A percentile compares a stretch with the other conserved stretches of the same genome.
These are phyloP conservation scores for Epiblema foenella DNA, from an alignment of 2,888 invertebrate species.

Conservation along the genomic window DNA sequence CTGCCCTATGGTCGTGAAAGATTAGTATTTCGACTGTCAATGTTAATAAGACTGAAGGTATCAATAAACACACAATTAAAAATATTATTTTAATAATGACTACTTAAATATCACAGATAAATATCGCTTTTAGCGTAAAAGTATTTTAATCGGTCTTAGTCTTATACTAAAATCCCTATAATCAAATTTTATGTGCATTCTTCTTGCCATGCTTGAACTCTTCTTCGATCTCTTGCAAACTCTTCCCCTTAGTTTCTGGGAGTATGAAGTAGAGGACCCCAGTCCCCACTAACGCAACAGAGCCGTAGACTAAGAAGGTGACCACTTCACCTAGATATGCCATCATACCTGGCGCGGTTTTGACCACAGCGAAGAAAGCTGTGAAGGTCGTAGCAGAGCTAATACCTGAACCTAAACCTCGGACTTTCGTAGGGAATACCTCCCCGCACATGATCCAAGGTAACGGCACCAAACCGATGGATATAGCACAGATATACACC, in stretches of 20 bases:
- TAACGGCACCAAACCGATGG: constrained; percentile 86
- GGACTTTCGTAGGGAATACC: constrained; percentile 86
- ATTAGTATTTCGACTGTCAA: no score
- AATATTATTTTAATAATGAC: constrained; percentile 55
- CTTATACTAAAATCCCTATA: constrained; percentile 41
- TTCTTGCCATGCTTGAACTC: constrained; percentile 72
- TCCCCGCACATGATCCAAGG: constrained; percentile 92
- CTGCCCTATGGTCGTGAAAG: no score
- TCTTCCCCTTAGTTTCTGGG: constrained; percentile 89
- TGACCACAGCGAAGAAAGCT: constrained; percentile 87
- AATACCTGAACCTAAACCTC: constrained; percentile 88
- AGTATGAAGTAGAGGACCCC: constrained; percentile 84
- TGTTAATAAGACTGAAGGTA: no score
- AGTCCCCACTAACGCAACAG: constrained; percentile 84
- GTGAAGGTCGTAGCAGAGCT: constrained; percentile 87
- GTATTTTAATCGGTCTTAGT: constrained; percentile 49
- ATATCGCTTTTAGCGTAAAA: constrained; percentile 61
- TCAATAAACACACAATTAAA: constrained; percentile 44
- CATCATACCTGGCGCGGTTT: constrained; percentile 87
- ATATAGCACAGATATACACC: constrained; percentile 85
- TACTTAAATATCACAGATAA: constrained; percentile 77
- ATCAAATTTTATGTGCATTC: constrained; percentile 58
- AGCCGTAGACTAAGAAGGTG: constrained; percentile 87
- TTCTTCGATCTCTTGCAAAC: constrained; percentile 88
- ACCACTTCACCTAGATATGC: constrained; percentile 81